Conservation (phyloP, 2,797 vertebrate genomes). For the Lacerta agilis region DNA sequence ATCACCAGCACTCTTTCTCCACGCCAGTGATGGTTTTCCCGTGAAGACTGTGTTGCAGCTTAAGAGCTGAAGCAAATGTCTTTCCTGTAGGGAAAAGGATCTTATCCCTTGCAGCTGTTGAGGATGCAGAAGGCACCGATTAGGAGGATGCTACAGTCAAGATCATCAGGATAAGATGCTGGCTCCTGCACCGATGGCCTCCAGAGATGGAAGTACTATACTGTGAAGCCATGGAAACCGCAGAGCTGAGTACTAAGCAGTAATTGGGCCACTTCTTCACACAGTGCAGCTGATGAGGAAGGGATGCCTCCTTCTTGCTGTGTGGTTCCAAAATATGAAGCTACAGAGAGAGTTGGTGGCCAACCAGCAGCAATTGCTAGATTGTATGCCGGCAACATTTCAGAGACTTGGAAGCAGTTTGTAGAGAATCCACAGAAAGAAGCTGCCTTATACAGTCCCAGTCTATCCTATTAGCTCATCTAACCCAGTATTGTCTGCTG, state of each 20-base stretch:
- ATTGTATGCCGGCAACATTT: background rate
- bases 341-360: background rate
- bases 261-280: constrained; percentile 89
- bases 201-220: constrained; percentile 84
- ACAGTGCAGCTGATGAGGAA: constrained; percentile 84
- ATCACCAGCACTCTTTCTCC: background rate
- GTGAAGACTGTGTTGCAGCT: constrained; percentile 34
- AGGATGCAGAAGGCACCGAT: constrained; percentile 63
- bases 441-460: background rate
- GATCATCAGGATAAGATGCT: constrained; percentile 84
- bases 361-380: background rate
- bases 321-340: constrained; percentile 13
- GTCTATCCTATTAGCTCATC: background rate
- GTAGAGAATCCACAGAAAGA: background rate
- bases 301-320: constrained; percentile 80
- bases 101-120: constrained; percentile 38
- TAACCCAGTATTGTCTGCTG: background rate
- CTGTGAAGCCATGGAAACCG: constrained; percentile 93
- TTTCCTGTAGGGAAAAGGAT: constrained; percentile 53
- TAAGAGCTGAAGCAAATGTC: constrained; percentile 35
- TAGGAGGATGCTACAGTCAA: constrained; percentile 49
- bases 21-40: background rate
- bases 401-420: background rate
- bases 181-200: constrained; percentile 87
- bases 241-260: constrained; percentile 86